Conservation (phyloP, 2,888 invertebrate species). For the Drosophila picticornis region DNA sequence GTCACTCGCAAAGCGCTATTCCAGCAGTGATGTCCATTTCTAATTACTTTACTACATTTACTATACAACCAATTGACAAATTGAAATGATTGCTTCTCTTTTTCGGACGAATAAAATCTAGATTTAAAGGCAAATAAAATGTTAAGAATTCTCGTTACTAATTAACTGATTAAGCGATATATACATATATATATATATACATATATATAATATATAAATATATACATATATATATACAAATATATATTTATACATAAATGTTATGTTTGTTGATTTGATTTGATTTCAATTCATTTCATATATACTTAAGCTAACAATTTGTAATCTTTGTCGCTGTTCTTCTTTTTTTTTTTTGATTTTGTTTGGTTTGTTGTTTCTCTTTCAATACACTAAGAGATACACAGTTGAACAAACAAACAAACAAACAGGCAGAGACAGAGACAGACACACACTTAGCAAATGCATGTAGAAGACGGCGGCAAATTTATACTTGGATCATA, state of each 20-base stretch:
- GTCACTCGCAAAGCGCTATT: slow-evolving; percentile 2
- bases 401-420: neutral
- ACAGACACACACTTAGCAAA: slow-evolving; percentile 29
- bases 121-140: neutral
- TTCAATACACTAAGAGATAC: slow-evolving; percentile 7
- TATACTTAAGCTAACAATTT: slow-evolving; percentile 31
- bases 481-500: slow-evolving; percentile 45
- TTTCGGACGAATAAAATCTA: neutral
- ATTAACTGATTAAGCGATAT: neutral
- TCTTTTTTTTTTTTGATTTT: neutral
- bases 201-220: neutral
- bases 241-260: slow-evolving; percentile 1
- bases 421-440: slow-evolving; percentile 9
- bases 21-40: neutral
- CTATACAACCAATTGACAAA: slow-evolving; percentile 3
- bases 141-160: neutral
- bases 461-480: slow-evolving; percentile 67
- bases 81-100: slow-evolving; percentile 8
- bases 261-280: slow-evolving; percentile 22
- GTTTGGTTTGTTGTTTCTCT: slow-evolving; percentile 8
- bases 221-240: neutral
- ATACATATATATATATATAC: neutral
- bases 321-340: neutral
- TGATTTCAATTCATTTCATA: slow-evolving; percentile 25
- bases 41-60: slow-evolving; percentile 1